These are phyloP conservation scores for Linnaemya tessellans DNA, from an alignment of 2,888 invertebrate species.

Conservation along the genomic window DNA sequence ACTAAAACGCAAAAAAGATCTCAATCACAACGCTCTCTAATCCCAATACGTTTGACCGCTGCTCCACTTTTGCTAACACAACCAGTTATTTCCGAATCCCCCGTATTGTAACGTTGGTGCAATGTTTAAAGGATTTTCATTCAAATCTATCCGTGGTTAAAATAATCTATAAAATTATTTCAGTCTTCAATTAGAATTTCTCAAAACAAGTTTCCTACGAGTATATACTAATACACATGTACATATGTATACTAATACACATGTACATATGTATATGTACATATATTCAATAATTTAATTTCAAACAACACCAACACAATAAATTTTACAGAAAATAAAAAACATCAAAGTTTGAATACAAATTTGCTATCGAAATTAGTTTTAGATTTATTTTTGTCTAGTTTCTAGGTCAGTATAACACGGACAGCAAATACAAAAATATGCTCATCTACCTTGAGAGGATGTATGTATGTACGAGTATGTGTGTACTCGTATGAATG, in stretches of 20 bases:
- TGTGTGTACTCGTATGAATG: too few relatives aligned
- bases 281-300: background rate
- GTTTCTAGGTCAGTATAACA: slow-evolving; percentile 68
- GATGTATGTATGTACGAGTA: background rate
- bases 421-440: slow-evolving; percentile 15
- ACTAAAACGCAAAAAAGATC: slow-evolving; percentile 73
- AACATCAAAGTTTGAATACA: slow-evolving; percentile 61
- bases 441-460: background rate
- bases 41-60: slow-evolving; percentile 38
- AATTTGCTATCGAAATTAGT: slow-evolving; percentile 43
- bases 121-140: background rate
- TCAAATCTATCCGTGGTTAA: background rate
- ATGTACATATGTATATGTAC: background rate
- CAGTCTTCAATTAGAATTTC: slow-evolving; percentile 48
- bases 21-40: slow-evolving; percentile 43
- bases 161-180: background rate
- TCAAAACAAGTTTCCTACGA: background rate
- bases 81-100: slow-evolving; percentile 60
- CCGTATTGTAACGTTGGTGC: slow-evolving; percentile 56
- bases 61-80: slow-evolving; percentile 67
- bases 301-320: background rate
- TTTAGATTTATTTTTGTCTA: slow-evolving; percentile 43
- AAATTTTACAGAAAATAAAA: slow-evolving; percentile 35
- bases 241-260: background rate
- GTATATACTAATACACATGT: background rate